Evolutionary conservation across 2,888 invertebrate genomes (phyloP), one percentile per base, ranked within the genome.

Genomic region (Macrosiphum euphorbiae): DNA sequence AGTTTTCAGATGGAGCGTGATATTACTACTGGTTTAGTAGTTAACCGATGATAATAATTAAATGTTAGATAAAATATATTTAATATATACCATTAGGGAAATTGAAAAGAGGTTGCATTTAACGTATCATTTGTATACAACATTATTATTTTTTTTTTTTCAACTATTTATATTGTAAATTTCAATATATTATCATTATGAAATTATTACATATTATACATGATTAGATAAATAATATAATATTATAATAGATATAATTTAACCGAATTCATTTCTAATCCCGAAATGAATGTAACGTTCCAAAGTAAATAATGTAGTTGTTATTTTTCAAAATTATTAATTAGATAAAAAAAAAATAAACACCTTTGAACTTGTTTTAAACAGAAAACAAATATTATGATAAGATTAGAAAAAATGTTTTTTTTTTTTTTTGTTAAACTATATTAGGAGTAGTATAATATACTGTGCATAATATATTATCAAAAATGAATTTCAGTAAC

Each of bases 91-190:
- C 7, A 26, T 26, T 58, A 90, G 26, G 35, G 10, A 78, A 35
- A 41, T 91, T 26, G 28, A 91, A 91, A 84, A 90, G 3, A 41
- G 3, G 4, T 55, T 84, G 91, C 91, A 91, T 91, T 91, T 91
- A 55, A 88, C 20, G 41, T 84, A 50, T 50, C 61, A 11, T 8
- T 78, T 35, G 35, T 35, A 35, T n/a, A 67, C 4, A 78, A 35
- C 20, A 78, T 11, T 35, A 41, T 41, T 24, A 90, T 78, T 78
- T 50, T 52, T 50, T 41, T 78, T 78, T 44, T 90, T 78, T 67
- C 11, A n/a, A 44, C n/a, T n/a, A 5, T 78, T 35, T 11, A 50
- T 26, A 67, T 50, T 90, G 67, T 50, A 11, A 35, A 67, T 84
- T 41, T 67, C 8, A 20, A 41, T 55, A 35, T 35, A 78, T 78